These are phyloP conservation scores for Erpetoichthys calabaricus DNA, from an alignment of 2,797 vertebrate genomes.

Conservation along the genomic window DNA sequence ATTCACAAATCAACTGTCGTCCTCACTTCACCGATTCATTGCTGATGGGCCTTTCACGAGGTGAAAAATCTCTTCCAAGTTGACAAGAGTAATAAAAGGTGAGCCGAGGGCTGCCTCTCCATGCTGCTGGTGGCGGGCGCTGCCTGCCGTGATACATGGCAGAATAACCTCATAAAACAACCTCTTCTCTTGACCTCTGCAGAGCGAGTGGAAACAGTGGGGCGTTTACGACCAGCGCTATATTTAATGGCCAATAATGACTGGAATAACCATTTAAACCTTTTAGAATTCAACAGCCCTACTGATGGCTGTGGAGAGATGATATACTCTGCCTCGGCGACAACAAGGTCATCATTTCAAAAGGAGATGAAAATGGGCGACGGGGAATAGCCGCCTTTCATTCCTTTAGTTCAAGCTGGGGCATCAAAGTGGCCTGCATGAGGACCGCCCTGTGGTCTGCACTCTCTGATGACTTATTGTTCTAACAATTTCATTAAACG, in stretches of 20 bases:
- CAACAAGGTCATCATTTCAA: constrained; percentile 47
- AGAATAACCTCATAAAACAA: constrained; percentile 75
- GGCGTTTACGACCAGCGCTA: constrained; percentile 65
- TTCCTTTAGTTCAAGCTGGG: too few species aligned
- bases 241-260: constrained; percentile 75
- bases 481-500: too few species aligned
- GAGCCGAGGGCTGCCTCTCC: constrained; percentile 55
- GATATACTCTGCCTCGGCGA: constrained; percentile 34
- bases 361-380: constrained; percentile 36
- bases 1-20: constrained; percentile 84
- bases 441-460: too few species aligned
- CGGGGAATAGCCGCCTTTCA: too few species aligned
- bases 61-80: constrained; percentile 39
- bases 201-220: constrained; percentile 52
- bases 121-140: constrained; percentile 47
- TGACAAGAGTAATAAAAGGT: constrained; percentile 72
- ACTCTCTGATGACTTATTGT: too few species aligned
- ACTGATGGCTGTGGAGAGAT: constrained; percentile 16
- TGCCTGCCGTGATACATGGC: constrained; percentile 63
- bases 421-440: too few species aligned
- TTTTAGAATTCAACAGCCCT: constrained; percentile 36
- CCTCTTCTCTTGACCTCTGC: constrained; percentile 70
- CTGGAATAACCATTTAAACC: constrained; percentile 61
- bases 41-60: constrained; percentile 61
- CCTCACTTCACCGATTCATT: constrained; percentile 63